Conservation (phyloP, 2,113 vertebrate species). For the Pogona vitticeps region DNA sequence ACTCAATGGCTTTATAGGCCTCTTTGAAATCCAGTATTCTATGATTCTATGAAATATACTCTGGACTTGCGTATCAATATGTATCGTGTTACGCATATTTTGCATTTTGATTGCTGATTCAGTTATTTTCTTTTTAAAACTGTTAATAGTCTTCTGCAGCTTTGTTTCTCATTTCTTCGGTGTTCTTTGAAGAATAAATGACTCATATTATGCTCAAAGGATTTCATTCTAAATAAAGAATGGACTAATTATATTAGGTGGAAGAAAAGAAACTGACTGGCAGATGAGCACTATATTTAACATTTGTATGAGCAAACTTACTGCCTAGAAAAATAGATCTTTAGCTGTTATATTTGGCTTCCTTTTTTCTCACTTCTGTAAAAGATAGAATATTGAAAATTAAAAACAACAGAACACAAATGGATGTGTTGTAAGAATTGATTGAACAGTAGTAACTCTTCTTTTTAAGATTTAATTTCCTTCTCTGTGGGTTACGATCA, state of each 20-base stretch:
- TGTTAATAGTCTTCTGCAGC: background rate
- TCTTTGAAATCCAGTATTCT: background rate
- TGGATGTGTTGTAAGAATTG: conserved; percentile 12
- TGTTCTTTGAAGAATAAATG: conserved; percentile 22
- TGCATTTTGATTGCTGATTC: background rate
- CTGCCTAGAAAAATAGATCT: background rate
- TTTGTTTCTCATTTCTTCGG: background rate
- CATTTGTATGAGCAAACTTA: background rate
- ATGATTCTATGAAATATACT: background rate
- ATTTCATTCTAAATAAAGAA: conserved; percentile 45
- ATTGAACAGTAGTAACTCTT: conserved; percentile 20
- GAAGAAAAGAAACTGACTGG: background rate
- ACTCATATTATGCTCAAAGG: background rate
- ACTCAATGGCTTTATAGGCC: too few species aligned
- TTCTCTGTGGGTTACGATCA: conserved; percentile 9
- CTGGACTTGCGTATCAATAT: background rate
- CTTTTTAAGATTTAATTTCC: conserved; percentile 31
- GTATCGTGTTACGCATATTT: background rate
- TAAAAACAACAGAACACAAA: background rate
- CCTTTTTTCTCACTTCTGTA: background rate
- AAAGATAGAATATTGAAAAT: background rate
- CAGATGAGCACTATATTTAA: background rate
- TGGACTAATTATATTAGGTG: background rate
- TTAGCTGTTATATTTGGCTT: background rate
- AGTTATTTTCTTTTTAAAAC: background rate